A percentile compares a stretch with the other conserved stretches of the same genome.
phyloP scores from a whole-genome alignment of 2,113 vertebrate genomes.

The Mola mola region DNA sequence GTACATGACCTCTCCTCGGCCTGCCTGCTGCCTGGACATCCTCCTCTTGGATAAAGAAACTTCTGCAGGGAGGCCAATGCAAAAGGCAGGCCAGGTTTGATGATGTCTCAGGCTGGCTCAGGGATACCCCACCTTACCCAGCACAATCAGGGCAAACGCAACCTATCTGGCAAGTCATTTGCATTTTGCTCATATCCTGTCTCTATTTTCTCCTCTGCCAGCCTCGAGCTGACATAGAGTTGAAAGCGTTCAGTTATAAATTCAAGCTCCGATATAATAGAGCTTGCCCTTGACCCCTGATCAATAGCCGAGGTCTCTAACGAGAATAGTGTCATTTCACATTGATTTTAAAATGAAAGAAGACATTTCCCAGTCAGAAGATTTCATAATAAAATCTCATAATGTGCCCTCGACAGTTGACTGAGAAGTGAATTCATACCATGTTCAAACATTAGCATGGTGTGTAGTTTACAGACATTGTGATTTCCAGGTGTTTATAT shows the following conservation, averaged over 20 bases:
- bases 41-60: slow-evolving; percentile 56
- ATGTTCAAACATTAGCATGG: slow-evolving; percentile 1
- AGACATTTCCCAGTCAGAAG: slow-evolving; percentile 4
- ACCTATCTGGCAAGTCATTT: slow-evolving; percentile 66
- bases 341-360: slow-evolving; percentile 28
- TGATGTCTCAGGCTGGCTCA: slow-evolving; percentile 51
- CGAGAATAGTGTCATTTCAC: slow-evolving; percentile 39
- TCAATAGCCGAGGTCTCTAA: slow-evolving; percentile 45
- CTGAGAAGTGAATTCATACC: too few relatives aligned
- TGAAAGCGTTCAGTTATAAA: slow-evolving; percentile 42
- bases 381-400: slow-evolving; percentile 28
- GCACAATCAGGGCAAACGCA: slow-evolving; percentile 59
- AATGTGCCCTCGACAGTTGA: background rate
- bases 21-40: slow-evolving; percentile 26
- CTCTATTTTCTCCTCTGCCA: slow-evolving; percentile 7
- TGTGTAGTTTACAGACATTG: background rate
- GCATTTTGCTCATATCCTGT: slow-evolving; percentile 50
- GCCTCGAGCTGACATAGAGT: slow-evolving; percentile 32
- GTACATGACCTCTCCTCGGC: slow-evolving; percentile 34
- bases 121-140: slow-evolving; percentile 53
- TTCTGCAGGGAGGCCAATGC: slow-evolving; percentile 25
- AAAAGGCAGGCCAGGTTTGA: slow-evolving; percentile 61
- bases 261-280: slow-evolving; percentile 51
- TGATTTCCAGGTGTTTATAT: background rate
- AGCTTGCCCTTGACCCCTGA: slow-evolving; percentile 60